phyloP scores from a whole-genome alignment of 1,140 invertebrate species.

The Drosophila pruinosa region DNA sequence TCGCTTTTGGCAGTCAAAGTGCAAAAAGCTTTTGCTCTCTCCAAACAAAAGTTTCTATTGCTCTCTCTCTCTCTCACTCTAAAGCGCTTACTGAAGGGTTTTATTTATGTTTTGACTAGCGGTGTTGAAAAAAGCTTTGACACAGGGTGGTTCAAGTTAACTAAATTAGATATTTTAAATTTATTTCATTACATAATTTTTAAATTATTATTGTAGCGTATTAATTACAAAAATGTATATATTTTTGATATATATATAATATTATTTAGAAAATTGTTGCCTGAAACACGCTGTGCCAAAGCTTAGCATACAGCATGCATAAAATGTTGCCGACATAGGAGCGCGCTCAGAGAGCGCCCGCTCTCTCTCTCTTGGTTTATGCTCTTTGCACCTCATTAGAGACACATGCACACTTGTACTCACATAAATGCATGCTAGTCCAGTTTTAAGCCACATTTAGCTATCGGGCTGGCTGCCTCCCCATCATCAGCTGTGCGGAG shows the following conservation, averaged over 20 bases:
- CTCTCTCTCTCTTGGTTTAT: not conserved
- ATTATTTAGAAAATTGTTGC: not conserved
- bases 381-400: slow-evolving; percentile 9
- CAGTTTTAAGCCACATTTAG: slow-evolving; percentile 4
- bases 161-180: too few species aligned
- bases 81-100: slow-evolving; percentile 3
- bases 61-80: slow-evolving; percentile 7
- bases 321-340: slow-evolving; percentile 19
- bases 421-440: not conserved
- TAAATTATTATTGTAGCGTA: not conserved
- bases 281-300: slow-evolving; percentile 11
- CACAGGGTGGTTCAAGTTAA: not conserved
- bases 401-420: not conserved
- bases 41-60: not conserved
- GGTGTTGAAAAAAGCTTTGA: slow-evolving; percentile 33
- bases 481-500: slow-evolving; percentile 40
- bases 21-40: slow-evolving; percentile 51
- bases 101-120: slow-evolving; percentile 42
- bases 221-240: too few species aligned
- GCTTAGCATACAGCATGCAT: not conserved
- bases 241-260: not conserved
- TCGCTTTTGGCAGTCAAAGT: slow-evolving; percentile 65
- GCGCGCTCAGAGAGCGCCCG: not conserved
- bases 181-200: not conserved
- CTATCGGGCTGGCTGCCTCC: not conserved